Percentiles rank a stretch among this genome's conserved stretches.
These are phyloP conservation scores for Phania funesta DNA, from an alignment of 2,888 invertebrate genomes.

Conservation along the genomic window DNA sequence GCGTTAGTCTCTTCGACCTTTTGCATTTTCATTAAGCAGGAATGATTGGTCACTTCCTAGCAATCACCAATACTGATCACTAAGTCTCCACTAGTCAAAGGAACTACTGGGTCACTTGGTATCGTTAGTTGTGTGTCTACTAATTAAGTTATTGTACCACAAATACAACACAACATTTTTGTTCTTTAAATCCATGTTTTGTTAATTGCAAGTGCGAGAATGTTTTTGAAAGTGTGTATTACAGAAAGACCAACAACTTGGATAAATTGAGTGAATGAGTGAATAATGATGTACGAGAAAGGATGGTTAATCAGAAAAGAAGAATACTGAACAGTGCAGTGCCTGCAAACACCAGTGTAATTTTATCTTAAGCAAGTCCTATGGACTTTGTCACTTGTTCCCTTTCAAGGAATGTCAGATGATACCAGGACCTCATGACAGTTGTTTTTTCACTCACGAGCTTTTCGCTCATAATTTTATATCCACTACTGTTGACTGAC, in stretches of 20 bases:
- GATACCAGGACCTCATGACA: too few relatives aligned
- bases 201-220: conserved; percentile 38
- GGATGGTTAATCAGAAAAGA: background rate
- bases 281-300: background rate
- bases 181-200: conserved; percentile 32
- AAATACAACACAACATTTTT: conserved; percentile 42
- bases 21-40: too few relatives aligned
- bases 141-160: conserved; percentile 64
- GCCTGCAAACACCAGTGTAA: background rate
- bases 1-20: too few relatives aligned
- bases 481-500: background rate
- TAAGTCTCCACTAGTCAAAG: too few relatives aligned
- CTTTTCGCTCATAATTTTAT: too few relatives aligned
- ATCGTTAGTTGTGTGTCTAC: background rate
- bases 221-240: background rate
- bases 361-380: too few relatives aligned
- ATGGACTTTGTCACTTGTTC: too few relatives aligned
- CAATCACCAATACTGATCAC: too few relatives aligned
- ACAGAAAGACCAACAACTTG: background rate
- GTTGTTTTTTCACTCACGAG: too few relatives aligned
- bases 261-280: background rate
- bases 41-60: too few relatives aligned
- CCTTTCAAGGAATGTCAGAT: too few relatives aligned
- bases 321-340: background rate
- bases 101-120: background rate